Conservation (phyloP, 2,888 invertebrate genomes). For the Himalopsyche tibetana region DNA sequence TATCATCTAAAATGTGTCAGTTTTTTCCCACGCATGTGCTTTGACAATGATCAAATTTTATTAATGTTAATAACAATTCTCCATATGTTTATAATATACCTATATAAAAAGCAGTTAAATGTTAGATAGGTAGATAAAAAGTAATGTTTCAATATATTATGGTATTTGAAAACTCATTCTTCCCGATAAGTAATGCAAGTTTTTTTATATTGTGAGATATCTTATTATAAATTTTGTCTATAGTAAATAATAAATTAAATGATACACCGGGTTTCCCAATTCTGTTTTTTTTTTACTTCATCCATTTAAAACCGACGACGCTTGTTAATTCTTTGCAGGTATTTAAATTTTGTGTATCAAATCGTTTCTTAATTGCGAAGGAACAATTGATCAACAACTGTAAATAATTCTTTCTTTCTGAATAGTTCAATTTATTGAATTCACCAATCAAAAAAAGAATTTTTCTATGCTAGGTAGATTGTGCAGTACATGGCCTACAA, state of each 20-base stretch:
- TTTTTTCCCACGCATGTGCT: constrained; percentile 40
- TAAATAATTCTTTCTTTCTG: too few relatives aligned
- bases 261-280: not conserved
- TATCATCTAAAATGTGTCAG: constrained; percentile 58
- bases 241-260: constrained; percentile 30
- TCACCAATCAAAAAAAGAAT: too few relatives aligned
- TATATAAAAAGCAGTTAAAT: constrained; percentile 66
- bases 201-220: constrained; percentile 24
- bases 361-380: too few relatives aligned
- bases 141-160: not conserved
- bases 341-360: too few relatives aligned
- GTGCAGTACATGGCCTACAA: too few relatives aligned
- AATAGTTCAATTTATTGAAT: too few relatives aligned
- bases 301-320: not conserved
- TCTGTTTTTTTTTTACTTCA: not conserved
- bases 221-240: constrained; percentile 33
- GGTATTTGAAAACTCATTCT: not conserved
- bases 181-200: not conserved
- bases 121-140: not conserved
- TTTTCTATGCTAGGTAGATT: too few relatives aligned
- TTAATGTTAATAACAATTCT: constrained; percentile 69
- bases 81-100: constrained; percentile 73
- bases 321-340: too few relatives aligned
- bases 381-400: too few relatives aligned
- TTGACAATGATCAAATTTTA: constrained; percentile 38